These are phyloP conservation scores for Rhadina sibilatrix DNA, from an alignment of 2,113 vertebrate genomes.

Conservation along the genomic window DNA sequence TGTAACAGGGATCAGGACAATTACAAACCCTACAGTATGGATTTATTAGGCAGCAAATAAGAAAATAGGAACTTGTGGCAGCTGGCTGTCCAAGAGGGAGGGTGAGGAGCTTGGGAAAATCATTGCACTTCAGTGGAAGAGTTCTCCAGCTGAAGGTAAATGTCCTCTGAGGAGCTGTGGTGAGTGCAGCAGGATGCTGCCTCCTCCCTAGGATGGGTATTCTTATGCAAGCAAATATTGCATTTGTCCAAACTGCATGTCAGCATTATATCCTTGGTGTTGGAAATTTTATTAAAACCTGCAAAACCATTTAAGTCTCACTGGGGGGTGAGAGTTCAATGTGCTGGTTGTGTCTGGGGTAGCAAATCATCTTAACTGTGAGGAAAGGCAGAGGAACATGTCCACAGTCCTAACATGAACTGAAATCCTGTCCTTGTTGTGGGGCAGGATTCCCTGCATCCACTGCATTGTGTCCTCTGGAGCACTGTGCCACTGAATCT, in stretches of 20 bases:
- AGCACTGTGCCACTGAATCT: not conserved
- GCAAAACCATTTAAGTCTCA: not conserved
- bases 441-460: too few relatives aligned
- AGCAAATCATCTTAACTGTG: not conserved
- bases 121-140: not conserved
- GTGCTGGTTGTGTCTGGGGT: not conserved
- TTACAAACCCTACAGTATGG: not conserved
- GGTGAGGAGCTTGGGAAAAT: not conserved
- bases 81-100: not conserved
- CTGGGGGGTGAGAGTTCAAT: not conserved
- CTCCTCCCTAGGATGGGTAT: not conserved
- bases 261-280: fast-evolving
- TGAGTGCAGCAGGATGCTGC: not conserved
- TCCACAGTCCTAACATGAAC: not conserved
- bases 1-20: not conserved
- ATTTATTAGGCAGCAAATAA: not conserved
- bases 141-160: not conserved
- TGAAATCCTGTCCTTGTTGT: not conserved
- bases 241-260: not conserved
- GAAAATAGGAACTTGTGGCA: not conserved
- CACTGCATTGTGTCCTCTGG: not conserved
- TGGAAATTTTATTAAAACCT: not conserved
- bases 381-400: not conserved
- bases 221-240: not conserved
- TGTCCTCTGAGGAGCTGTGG: not conserved